Percentiles rank a stretch among this genome's conserved stretches.
Conservation (phyloP, 2,797 vertebrate genomes). For the Phalanger gymnotis region DNA sequence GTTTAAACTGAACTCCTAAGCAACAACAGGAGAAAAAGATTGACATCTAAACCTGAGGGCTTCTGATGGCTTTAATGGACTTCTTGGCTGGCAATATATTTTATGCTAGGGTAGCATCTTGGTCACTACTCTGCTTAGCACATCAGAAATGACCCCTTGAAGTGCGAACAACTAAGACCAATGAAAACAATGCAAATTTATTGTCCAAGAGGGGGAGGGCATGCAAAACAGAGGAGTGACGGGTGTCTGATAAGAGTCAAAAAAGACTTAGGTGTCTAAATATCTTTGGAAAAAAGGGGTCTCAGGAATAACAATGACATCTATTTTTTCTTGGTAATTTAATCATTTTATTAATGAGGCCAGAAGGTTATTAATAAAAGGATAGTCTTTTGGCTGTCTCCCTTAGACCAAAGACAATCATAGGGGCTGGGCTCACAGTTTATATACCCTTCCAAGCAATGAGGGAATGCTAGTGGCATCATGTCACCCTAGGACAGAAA, state of each 20-base stretch:
- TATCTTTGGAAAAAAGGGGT: not conserved
- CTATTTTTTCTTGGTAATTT: not conserved
- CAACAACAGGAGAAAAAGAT: not conserved
- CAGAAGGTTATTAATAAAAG: not conserved
- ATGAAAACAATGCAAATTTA: not conserved
- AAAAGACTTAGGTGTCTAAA: not conserved
- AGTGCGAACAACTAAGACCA: not conserved
- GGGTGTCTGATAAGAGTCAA: not conserved
- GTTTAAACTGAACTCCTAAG: not conserved
- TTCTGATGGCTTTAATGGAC: not conserved
- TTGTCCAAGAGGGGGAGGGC: not conserved
- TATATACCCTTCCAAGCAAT: not conserved
- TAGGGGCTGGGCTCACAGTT: not conserved
- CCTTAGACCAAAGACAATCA: not conserved
- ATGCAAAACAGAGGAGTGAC: not conserved
- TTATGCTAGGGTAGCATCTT: not conserved
- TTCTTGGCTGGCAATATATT: not conserved
- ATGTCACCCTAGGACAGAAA: not conserved
- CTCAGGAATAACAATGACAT: not conserved
- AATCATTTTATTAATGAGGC: not conserved
- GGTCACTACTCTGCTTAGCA: not conserved
- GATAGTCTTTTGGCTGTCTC: not conserved
- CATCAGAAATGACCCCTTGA: not conserved
- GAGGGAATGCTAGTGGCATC: not conserved
- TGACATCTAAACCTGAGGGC: not conserved